Conservation (phyloP, 1,140 invertebrate species). For the Nasonia vitripennis region DNA sequence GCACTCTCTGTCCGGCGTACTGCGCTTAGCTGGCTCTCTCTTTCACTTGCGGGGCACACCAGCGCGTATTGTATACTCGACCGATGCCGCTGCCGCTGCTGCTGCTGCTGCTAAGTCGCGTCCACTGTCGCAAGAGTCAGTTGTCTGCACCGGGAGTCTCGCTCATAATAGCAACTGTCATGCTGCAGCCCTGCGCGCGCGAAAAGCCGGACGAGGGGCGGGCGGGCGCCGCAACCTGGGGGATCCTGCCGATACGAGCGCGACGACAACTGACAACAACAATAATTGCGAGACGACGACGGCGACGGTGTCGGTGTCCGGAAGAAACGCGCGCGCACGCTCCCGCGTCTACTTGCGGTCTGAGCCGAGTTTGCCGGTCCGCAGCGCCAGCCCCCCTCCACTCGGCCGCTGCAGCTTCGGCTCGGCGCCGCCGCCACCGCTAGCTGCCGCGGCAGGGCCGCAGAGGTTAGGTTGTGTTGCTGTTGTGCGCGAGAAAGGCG, state of each 20-base stretch:
- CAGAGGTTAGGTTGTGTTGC: neutral
- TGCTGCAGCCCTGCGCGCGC: neutral
- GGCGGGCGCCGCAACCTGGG: neutral
- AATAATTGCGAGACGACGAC: neutral
- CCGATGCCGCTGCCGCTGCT: no score
- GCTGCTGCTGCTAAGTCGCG: no score
- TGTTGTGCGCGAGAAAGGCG: neutral
- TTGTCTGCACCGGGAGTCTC: neutral
- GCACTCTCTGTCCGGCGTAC: no score
- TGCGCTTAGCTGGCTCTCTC: neutral
- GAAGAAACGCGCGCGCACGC: conserved; percentile 46
- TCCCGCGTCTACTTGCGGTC: conserved; percentile 54
- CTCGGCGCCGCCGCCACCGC: neutral
- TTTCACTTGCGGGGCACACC: neutral
- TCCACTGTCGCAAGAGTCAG: neutral
- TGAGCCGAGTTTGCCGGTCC: conserved; percentile 40
- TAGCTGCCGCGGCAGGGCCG: neutral
- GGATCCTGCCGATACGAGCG: neutral
- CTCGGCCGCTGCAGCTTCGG: neutral
- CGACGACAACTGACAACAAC: neutral
- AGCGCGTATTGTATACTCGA: no score
- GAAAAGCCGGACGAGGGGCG: neutral
- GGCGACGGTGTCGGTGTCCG: neutral
- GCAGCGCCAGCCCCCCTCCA: conserved; percentile 25
- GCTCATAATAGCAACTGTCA: neutral